Evolutionary conservation across 2,888 invertebrate genomes (phyloP), one percentile per base, ranked within the genome.

Genomic region (Eupelmus urozonus): DNA sequence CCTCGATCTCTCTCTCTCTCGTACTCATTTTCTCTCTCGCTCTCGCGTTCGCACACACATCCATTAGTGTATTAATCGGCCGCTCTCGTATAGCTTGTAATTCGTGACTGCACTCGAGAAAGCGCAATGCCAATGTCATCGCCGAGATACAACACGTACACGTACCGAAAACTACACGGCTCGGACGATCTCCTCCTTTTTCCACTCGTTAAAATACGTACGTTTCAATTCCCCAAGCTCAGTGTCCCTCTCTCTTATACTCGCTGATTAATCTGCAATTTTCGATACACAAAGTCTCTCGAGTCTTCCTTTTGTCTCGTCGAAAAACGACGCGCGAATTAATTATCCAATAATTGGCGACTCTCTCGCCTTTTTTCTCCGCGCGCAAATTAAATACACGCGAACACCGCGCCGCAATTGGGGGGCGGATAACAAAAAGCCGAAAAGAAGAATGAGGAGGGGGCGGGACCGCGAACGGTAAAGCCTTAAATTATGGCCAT

Each of bases 381-480:
- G n/a, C n/a, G n/a, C n/a, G n/a, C n/a, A n/a, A n/a, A n/a, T n/a
- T n/a, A n/a, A n/a, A n/a, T n/a, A n/a, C n/a, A n/a, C n/a, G n/a
- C n/a, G n/a, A n/a, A n/a, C n/a, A n/a, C n/a, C n/a, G n/a, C n/a
- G n/a, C n/a, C n/a, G n/a, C n/a, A n/a, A n/a, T n/a, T n/a, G n/a
- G n/a, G n/a, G n/a, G n/a, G n/a, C n/a, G n/a, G n/a, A n/a, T n/a
- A 23, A 51, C 27, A 51, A 18, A 51, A 11, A 49, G n/a, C n/a
- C n/a, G n/a, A n/a, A n/a, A n/a, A n/a, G n/a, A n/a, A n/a, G n/a
- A n/a, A n/a, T n/a, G n/a, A n/a, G n/a, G n/a, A 60, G 49, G 60
- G 67, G 75, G 75, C 75, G 60, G 67, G 42, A 20, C 27, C n/a
- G n/a, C 67, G n/a, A 60, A 75, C 75, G 75, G 75, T 75, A 75